Evolutionary conservation across 30 jellyfish, hydroid and myxozoan genomes (phyloP), one percentile per base, ranked within the genome.

Genomic region (Hydractinia echinata): DNA sequence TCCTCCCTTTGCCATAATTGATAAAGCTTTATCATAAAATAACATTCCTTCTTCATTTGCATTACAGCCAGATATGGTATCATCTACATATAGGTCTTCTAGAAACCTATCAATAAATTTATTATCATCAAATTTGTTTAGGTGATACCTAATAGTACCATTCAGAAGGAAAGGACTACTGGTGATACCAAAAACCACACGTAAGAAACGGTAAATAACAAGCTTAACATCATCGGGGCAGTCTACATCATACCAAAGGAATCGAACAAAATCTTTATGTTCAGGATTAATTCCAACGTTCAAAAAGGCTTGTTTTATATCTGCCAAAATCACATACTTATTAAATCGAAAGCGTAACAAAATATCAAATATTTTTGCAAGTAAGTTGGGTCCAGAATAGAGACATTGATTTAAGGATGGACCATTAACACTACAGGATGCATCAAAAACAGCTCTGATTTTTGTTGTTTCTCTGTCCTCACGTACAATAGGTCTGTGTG

Each of bases 401-500:
- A 5, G 50, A 54, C 51, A 20, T 19, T 76, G 81, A 76, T 76
- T 3, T 18, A 76, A 54, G 19, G 85, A 53, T 48, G 85, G 85
- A 7, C 51, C 0, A 56, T 76, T 76, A 16, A 7, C 54, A 53
- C 53, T 39, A 76, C 85, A 76, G 14, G 79, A 76, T 50, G 85
- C 85, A 56, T 76, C 85, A 76, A 5, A 76, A 54, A 51, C 85
- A n/a, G 85, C 84, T 48, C 21, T n/a, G n/a, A n/a, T n/a, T n/a
- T n/a, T n/a, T n/a, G n/a, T n/a, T n/a, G n/a, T n/a, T n/a, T n/a
- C n/a, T n/a, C n/a, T n/a, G n/a, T n/a, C n/a, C n/a, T n/a, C n/a
- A n/a, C n/a, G n/a, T n/a, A n/a, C n/a, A n/a, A n/a, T n/a, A n/a
- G n/a, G n/a, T n/a, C n/a, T n/a, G n/a, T n/a, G n/a, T n/a, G n/a